Percentiles rank a stretch among this genome's conserved stretches.
phyloP scores from a whole-genome alignment of 2,113 vertebrate genomes.

The Pagrus major region DNA sequence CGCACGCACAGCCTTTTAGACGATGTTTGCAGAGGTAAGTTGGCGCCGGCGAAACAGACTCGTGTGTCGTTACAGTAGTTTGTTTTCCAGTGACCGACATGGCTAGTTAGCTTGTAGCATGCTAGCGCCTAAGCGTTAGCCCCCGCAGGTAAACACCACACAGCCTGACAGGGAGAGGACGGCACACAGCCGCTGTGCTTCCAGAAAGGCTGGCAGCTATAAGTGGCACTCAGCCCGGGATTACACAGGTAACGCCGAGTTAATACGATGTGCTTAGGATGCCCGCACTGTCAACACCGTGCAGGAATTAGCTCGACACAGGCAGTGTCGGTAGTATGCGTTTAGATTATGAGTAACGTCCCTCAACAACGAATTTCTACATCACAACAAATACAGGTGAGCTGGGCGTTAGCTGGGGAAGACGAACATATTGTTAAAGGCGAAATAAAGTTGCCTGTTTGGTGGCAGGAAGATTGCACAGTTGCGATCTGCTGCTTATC shows the following conservation, averaged over 20 bases:
- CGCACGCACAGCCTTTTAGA: slow-evolving; percentile 76
- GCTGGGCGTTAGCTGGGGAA: slow-evolving; percentile 40
- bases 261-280: slow-evolving; percentile 68
- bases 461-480: not conserved
- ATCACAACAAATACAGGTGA: slow-evolving; percentile 71
- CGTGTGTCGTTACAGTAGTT: slow-evolving; percentile 36
- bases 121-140: slow-evolving; percentile 59
- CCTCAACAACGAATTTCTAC: slow-evolving; percentile 38
- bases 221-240: slow-evolving; percentile 69
- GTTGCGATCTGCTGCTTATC: not conserved
- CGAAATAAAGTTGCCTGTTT: not conserved
- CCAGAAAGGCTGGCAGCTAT: slow-evolving; percentile 48
- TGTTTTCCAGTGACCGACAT: slow-evolving; percentile 51
- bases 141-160: slow-evolving; percentile 82
- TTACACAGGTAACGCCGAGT: slow-evolving; percentile 70
- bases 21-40: slow-evolving; percentile 88
- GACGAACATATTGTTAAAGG: not conserved
- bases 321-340: slow-evolving; percentile 48
- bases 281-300: slow-evolving; percentile 56
- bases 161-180: slow-evolving; percentile 49
- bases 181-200: slow-evolving; percentile 36
- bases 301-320: slow-evolving; percentile 63
- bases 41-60: not conserved
- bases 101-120: slow-evolving; percentile 66
- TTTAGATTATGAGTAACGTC: slow-evolving; percentile 66